Conservation (phyloP, 64 coral and sea anemone species). For the Montipora capricornis region DNA sequence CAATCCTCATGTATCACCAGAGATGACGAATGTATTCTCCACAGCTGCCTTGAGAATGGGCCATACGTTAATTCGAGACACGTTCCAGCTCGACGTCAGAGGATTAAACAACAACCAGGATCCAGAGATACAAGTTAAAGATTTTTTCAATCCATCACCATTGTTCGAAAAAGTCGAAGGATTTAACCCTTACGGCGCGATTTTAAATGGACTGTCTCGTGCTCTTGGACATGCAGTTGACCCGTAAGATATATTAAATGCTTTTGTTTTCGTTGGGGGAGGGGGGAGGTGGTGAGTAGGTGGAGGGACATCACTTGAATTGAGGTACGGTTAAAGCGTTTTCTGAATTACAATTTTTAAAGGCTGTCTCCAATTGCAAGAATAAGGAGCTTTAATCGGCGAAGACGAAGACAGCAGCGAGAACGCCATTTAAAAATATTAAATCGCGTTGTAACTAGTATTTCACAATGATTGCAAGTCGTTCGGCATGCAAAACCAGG, state of each 20-base stretch:
- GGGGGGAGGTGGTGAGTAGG: too few relatives aligned
- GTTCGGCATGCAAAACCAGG: too few relatives aligned
- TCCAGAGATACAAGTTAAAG: neutral
- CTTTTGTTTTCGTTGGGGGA: too few relatives aligned
- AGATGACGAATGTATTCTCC: neutral
- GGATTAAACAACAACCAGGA: neutral
- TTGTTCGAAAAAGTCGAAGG: neutral
- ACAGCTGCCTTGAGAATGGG: constrained; percentile 70
- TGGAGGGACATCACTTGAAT: too few relatives aligned
- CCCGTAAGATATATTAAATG: neutral
- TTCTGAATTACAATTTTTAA: too few relatives aligned
- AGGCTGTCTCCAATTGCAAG: too few relatives aligned
- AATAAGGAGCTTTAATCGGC: too few relatives aligned
- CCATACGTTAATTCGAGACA: constrained; percentile 44
- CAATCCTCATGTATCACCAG: neutral
- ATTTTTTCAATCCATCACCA: neutral
- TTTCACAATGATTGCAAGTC: too few relatives aligned
- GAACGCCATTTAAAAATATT: too few relatives aligned
- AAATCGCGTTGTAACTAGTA: too few relatives aligned
- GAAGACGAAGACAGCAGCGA: too few relatives aligned
- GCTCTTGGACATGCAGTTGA: constrained; percentile 1
- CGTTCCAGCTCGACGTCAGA: neutral
- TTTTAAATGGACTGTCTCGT: neutral
- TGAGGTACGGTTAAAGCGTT: too few relatives aligned
- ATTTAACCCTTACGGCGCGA: neutral